Base-by-base conservation (phyloP, 2,888 invertebrate genomes). In the Leucozona laternaria region DNA sequence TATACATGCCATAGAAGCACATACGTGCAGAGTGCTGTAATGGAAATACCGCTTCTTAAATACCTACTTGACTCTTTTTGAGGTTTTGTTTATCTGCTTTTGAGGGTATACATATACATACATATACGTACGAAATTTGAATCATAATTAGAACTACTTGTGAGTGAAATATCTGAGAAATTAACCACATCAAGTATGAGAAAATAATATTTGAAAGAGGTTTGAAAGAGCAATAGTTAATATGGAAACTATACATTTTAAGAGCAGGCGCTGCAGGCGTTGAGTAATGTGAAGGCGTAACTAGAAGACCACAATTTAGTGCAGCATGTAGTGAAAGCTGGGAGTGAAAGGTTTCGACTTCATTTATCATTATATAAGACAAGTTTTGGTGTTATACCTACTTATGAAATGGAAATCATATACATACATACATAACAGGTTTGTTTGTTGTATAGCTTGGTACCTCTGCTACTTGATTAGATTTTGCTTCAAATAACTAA, bases 81-180 rank as follows among this genome's bases (percentile, higher is more conserved):
- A 17, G 45, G 45, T 73, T 50, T 62, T 20, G 25, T 73, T 62
- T 62, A 25, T 20, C 22, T 58, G 20, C 17, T 17, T 7, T 37
- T 60, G 13, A 4, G 20, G 10, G 22, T 20, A 7, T 45, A n/a
- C n/a, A n/a, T n/a, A n/a, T n/a, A n/a, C n/a, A n/a, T n/a, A n/a
- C n/a, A n/a, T n/a, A n/a, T n/a, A n/a, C n/a, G n/a, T n/a, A 31
- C 17, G n/a, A 50, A 75, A 75, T 62, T 62, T 15, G 62, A 53
- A 62, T 60, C 22, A 20, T 62, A 62, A 75, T 75, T 62, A 40
- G 28, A 50, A 73, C 17, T 62, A 75, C 25, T 62, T 62, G 53
- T 31, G 13, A 62, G 50, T 53, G 22, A 53, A 40, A 37, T 60
- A 43, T 11, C 7, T 11, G n/a, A 22, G 25, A 48, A 37, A 48